Conservation (phyloP, 2,888 invertebrate species). For the Stegana nigrithorax region DNA sequence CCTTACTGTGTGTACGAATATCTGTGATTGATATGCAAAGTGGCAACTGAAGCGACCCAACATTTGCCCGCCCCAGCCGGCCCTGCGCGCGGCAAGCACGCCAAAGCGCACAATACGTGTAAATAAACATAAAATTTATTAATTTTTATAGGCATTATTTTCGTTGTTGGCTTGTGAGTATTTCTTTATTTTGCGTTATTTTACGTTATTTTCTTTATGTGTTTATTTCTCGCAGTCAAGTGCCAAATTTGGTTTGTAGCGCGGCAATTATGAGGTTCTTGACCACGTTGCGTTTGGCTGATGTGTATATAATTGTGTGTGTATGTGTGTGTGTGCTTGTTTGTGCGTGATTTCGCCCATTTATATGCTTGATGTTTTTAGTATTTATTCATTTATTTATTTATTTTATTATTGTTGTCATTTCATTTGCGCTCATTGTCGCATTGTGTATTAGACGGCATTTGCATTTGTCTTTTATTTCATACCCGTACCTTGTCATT, state of each 20-base stretch:
- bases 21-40: constrained; percentile 34
- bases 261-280: constrained; percentile 43
- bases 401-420: neutral
- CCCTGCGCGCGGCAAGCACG: constrained; percentile 6
- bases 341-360: no score
- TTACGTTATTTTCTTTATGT: neutral
- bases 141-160: constrained; percentile 50
- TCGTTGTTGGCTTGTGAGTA: constrained; percentile 28
- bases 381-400: constrained; percentile 16
- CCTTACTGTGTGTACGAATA: no score
- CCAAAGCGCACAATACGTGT: constrained; percentile 40
- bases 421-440: constrained; percentile 3
- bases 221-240: constrained; percentile 40
- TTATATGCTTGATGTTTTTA: no score
- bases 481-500: neutral
- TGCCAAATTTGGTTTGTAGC: constrained; percentile 50
- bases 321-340: constrained; percentile 9
- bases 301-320: neutral
- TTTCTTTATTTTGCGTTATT: constrained; percentile 5
- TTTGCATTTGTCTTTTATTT: neutral
- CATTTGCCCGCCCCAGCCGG: neutral
- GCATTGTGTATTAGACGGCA: neutral
- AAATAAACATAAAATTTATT: constrained; percentile 52
- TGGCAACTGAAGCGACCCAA: constrained; percentile 32
- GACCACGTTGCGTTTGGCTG: constrained; percentile 45